Evolutionary conservation across 2,888 invertebrate species (phyloP).

Genomic region (Cataglyphis cursor): DNA sequence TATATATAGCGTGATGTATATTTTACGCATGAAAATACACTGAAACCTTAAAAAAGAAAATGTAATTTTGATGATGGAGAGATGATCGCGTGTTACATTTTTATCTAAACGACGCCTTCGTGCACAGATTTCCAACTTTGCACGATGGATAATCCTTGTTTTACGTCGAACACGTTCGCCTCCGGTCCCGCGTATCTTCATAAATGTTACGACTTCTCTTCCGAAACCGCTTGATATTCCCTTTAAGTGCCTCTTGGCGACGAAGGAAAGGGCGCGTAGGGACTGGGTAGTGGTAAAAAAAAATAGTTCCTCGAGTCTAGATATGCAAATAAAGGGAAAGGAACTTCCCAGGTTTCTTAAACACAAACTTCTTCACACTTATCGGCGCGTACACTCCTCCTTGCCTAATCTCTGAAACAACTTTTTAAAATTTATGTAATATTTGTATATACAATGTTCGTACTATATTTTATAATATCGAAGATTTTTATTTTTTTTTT

Average conservation of each 20-base stretch:
- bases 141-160: constrained; percentile 14
- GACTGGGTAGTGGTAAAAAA: constrained; percentile 22
- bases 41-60: no score
- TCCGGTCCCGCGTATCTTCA: constrained; percentile 9
- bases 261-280: constrained; percentile 42
- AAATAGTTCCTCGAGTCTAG: constrained; percentile 30
- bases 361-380: constrained; percentile 28
- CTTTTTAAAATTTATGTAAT: background rate
- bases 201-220: constrained; percentile 62
- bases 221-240: constrained; percentile 67
- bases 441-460: background rate
- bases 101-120: background rate
- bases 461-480: background rate
- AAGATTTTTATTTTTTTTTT: background rate
- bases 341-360: constrained; percentile 31
- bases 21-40: background rate
- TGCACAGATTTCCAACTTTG: constrained; percentile 7
- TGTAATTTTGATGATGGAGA: background rate
- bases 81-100: constrained; percentile 10
- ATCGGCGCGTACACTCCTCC: background rate
- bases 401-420: constrained; percentile 2
- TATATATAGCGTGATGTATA: background rate
- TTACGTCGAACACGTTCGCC: background rate
- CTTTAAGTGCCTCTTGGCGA: constrained; percentile 64
- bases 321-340: constrained; percentile 58